Conservation (phyloP, 2,113 vertebrate genomes). For the Notothenia coriiceps region DNA sequence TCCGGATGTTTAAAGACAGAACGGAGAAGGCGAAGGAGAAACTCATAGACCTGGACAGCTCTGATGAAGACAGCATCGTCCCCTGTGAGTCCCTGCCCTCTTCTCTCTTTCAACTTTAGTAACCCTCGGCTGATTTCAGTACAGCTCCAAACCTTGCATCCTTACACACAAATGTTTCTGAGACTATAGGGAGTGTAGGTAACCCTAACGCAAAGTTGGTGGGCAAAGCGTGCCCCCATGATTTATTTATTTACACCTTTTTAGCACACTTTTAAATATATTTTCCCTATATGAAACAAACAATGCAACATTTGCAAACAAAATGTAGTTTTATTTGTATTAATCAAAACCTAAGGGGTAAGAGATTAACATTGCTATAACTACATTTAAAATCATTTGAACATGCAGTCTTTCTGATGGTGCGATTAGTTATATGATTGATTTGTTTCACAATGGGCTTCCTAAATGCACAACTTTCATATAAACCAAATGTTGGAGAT, state of each 20-base stretch:
- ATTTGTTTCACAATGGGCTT: background rate
- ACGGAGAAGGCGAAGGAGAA: constrained; percentile 96
- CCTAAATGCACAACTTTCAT: background rate
- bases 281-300: background rate
- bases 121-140: too few species aligned
- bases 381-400: background rate
- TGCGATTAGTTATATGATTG: background rate
- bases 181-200: background rate
- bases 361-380: background rate
- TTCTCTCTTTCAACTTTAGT: background rate
- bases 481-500: background rate
- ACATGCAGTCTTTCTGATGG: too few species aligned
- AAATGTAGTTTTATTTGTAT: background rate
- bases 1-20: constrained; percentile 92
- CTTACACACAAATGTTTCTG: background rate
- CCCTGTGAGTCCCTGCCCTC: constrained; percentile 83
- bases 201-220: background rate
- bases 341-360: background rate
- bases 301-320: background rate
- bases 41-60: constrained; percentile 91
- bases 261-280: background rate
- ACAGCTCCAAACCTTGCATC: background rate
- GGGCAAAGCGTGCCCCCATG: background rate
- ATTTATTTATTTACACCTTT: background rate
- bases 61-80: constrained; percentile 89